A percentile compares a stretch with the other conserved stretches of the same genome.
phyloP scores from a whole-genome alignment of 2,888 invertebrate species.

The Penaeus monodon region DNA sequence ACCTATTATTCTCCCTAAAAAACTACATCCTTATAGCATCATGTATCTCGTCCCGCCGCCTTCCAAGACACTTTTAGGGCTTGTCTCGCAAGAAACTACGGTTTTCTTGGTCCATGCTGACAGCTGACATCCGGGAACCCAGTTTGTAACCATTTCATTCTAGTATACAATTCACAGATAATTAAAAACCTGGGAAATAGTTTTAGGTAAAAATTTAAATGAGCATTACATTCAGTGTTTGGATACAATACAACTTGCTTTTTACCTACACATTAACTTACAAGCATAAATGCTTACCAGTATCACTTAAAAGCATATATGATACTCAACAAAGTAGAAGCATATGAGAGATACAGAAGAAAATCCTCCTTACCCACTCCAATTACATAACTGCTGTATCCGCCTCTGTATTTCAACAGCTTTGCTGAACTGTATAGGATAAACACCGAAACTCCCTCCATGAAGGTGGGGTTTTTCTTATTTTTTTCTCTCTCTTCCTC shows the following conservation, averaged over 20 bases:
- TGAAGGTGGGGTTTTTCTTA: conserved; percentile 81
- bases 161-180: no score
- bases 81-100: conserved; percentile 81
- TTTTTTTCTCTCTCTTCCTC: conserved; percentile 33
- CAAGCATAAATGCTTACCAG: no score
- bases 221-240: no score
- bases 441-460: conserved; percentile 89
- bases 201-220: no score
- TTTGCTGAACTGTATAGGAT: conserved; percentile 78
- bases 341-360: background rate
- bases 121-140: conserved; percentile 98
- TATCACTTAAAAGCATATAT: no score
- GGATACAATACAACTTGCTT: no score
- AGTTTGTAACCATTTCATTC: conserved; percentile 68
- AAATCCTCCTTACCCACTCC: conserved; percentile 74
- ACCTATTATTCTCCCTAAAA: background rate
- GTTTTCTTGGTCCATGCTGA: conserved; percentile 92
- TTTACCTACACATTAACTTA: no score
- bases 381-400: conserved; percentile 84
- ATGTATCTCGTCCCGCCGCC: conserved; percentile 96
- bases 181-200: no score
- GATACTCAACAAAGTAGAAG: no score
- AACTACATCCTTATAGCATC: conserved; percentile 81
- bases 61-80: conserved; percentile 99
- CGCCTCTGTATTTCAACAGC: conserved; percentile 79